These are phyloP conservation scores for Drosophila funebris DNA, from an alignment of 1,140 invertebrate species.

Conservation along the genomic window DNA sequence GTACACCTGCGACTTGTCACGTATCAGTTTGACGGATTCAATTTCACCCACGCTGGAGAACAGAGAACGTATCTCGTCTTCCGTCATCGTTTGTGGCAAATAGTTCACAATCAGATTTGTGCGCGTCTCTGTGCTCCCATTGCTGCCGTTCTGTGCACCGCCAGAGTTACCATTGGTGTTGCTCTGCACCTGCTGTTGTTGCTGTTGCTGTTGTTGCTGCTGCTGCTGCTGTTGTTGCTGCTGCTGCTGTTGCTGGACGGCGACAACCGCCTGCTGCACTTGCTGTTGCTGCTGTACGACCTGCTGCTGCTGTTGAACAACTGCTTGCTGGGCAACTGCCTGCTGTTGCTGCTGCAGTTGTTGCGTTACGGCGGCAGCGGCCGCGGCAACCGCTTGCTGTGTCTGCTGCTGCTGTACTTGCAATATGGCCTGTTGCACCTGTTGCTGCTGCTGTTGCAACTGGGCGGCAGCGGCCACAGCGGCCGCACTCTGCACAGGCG, in stretches of 20 bases:
- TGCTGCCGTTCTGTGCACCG: slow-evolving; percentile 71
- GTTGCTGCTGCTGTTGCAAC: slow-evolving; percentile 83
- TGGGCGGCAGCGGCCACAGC: slow-evolving; percentile 88
- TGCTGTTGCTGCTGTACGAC: slow-evolving; percentile 45
- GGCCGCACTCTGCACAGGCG: slow-evolving; percentile 87
- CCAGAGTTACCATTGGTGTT: slow-evolving; percentile 70
- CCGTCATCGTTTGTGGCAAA: slow-evolving; percentile 95
- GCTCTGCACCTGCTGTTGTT: slow-evolving; percentile 38
- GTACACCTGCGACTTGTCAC: slow-evolving; percentile 92
- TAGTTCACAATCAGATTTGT: slow-evolving; percentile 96
- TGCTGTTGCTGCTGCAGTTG: slow-evolving; percentile 73
- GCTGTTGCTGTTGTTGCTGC: slow-evolving; percentile 39
- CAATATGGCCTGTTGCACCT: slow-evolving; percentile 81
- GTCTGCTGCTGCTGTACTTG: slow-evolving; percentile 83
- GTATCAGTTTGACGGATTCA: slow-evolving; percentile 95
- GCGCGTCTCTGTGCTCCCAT: slow-evolving; percentile 78
- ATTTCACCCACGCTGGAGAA: slow-evolving; percentile 95
- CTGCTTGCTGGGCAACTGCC: slow-evolving; percentile 55
- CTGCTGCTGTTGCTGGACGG: slow-evolving; percentile 73
- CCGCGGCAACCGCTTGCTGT: slow-evolving; percentile 88
- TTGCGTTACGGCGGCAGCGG: slow-evolving; percentile 77
- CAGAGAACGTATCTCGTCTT: slow-evolving; percentile 93
- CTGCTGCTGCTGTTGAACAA: slow-evolving; percentile 52
- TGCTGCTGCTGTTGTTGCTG: slow-evolving; percentile 45
- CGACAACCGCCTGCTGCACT: slow-evolving; percentile 65